These are phyloP conservation scores for Gambusia yucatana DNA, from an alignment of 2,797 vertebrate species.

Conservation along the genomic window DNA sequence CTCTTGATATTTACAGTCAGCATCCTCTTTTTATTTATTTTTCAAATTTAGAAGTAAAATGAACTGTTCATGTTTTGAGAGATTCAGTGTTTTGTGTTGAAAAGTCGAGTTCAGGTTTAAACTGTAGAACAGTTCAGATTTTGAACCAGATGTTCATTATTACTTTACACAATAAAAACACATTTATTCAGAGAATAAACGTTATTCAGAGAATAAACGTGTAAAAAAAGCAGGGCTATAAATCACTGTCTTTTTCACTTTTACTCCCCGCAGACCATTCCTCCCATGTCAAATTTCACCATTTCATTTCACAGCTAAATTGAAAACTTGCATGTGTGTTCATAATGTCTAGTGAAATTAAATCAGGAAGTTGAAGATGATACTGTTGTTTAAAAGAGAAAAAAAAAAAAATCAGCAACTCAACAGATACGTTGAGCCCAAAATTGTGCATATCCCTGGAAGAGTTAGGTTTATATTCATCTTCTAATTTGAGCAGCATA, in stretches of 20 bases:
- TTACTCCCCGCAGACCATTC: background rate
- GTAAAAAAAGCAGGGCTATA: background rate
- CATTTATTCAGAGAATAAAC: background rate
- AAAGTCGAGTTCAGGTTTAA: background rate
- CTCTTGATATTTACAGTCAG: too few species aligned
- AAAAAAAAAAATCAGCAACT: background rate
- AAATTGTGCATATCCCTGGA: background rate
- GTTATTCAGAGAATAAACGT: background rate
- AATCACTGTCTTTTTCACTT: background rate
- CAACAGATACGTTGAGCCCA: background rate
- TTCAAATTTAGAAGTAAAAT: background rate
- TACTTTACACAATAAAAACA: background rate
- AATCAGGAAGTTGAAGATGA: background rate
- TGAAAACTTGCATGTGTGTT: background rate
- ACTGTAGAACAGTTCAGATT: background rate
- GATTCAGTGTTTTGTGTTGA: background rate
- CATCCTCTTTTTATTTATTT: background rate
- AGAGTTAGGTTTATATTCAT: background rate
- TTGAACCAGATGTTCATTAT: background rate
- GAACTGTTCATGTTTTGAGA: background rate
- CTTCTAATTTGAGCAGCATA: background rate
- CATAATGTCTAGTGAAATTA: background rate
- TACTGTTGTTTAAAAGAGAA: background rate
- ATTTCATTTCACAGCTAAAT: too few species aligned
- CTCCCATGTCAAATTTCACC: too few species aligned